Evolutionary conservation across 2,888 invertebrate genomes (phyloP), one percentile per base, ranked within the genome.

Genomic region (Pocota personata): DNA sequence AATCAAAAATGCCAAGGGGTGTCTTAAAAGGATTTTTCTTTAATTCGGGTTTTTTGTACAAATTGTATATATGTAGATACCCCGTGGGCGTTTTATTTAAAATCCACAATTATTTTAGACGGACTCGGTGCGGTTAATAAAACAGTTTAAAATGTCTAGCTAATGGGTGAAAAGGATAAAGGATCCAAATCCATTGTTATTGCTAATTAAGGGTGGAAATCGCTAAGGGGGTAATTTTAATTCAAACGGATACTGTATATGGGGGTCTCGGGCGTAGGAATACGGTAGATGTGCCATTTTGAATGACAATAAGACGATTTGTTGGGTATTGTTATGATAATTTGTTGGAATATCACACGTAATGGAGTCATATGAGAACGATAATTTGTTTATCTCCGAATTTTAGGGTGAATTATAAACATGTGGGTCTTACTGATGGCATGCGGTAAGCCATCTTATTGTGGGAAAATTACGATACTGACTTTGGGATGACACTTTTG

Each of bases 301-400:
- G 75, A 64, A 62, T 75, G 75, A 67, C 67, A 77, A 77, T 77
- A 50, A 60, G 60, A 32, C 40, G 48, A 77, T 77, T 77, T 77
- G 58, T 40, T 37, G 60, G 30, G 40, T 52, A 77, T 77, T 77
- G 77, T 77, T 77, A 62, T 69, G 77, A 52, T 66, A 77, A 77
- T 77, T 77, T 52, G 40, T 21, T 30, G 24, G 14, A 16, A 46
- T 46, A 24, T 43, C 71, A 62, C 62, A 62, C 37, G 60, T 62
- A 48, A 72, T 46, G 27, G 30, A 8, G 40, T 14, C 21, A 43
- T 43, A 19, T 0, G 37, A 37, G 19, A n/a, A 37, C 72, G 50
- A 37, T 60, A 60, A 50, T 62, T 73, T 73, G 73, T 21, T 19
- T 60, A 62, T 73, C 62, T 40, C n/a, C 40, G 8, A 7, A 43